phyloP scores from a whole-genome alignment of 2,797 vertebrate genomes.

The Falco columbarius region DNA sequence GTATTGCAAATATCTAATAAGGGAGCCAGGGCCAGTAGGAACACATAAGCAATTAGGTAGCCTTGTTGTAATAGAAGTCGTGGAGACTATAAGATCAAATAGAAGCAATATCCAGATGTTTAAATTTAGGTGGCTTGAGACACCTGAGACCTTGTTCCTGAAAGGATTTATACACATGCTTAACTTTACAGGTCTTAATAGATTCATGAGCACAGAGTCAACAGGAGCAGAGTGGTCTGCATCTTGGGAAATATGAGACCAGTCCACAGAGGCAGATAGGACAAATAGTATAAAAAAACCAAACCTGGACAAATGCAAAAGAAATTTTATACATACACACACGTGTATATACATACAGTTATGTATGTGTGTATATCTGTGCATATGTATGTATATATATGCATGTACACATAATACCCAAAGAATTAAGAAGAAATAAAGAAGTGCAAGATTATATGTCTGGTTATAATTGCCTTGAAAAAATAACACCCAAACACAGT shows the following conservation, averaged over 20 bases:
- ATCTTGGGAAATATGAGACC: fast-evolving
- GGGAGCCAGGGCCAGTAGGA: background rate
- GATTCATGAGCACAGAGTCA: background rate
- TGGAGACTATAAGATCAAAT: background rate
- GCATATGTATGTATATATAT: background rate
- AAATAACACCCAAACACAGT: background rate
- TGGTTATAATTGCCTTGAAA: background rate
- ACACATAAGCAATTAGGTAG: background rate
- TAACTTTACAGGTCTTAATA: background rate
- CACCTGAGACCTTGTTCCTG: background rate
- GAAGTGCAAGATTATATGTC: background rate
- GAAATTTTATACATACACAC: background rate
- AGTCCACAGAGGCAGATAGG: background rate
- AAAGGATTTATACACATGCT: background rate
- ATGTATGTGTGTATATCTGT: no score
- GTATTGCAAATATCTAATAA: background rate
- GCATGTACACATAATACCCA: background rate
- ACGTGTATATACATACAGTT: no score
- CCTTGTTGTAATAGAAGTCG: background rate
- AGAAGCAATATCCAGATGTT: background rate
- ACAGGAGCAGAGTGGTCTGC: background rate
- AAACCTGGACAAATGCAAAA: background rate
- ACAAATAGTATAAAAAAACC: background rate
- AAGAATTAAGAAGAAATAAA: background rate
- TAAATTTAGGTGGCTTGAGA: background rate